Conservation (phyloP, 2,113 vertebrate species). For the Nannospalax galili region DNA sequence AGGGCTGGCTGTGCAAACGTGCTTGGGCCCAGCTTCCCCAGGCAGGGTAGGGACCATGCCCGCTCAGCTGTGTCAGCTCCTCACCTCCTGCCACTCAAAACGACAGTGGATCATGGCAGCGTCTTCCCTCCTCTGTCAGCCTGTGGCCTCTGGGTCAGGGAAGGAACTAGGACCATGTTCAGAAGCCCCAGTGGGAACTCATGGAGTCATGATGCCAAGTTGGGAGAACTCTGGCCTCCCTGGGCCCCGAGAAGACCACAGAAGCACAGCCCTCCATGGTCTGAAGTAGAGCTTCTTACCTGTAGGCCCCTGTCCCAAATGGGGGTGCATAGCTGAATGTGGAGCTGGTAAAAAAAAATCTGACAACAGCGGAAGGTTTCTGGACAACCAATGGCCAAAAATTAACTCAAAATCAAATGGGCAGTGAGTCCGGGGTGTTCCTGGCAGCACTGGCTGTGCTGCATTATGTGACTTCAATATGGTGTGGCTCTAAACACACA, state of each 20-base stretch:
- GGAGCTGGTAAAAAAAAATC: background rate
- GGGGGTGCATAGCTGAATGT: too few species aligned
- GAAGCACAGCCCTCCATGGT: rapidly evolving
- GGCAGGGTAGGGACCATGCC: too few species aligned
- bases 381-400: background rate
- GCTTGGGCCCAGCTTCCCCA: too few species aligned
- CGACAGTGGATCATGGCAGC: background rate
- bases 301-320: background rate
- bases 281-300: background rate
- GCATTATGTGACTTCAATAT: background rate
- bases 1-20: background rate
- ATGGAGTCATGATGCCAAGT: rapidly evolving
- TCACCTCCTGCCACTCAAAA: background rate
- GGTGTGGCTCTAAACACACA: too few species aligned
- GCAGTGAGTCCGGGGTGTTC: background rate
- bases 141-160: background rate
- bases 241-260: background rate
- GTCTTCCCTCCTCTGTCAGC: background rate
- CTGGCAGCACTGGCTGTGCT: too few species aligned
- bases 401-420: background rate
- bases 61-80: background rate
- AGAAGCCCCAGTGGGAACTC: rapidly evolving
- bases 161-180: too few species aligned
- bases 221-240: background rate
- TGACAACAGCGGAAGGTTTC: background rate